Percentiles rank a stretch among this genome's conserved stretches.
Evolutionary conservation across 2,888 invertebrate genomes (phyloP).

Genomic region (Cerceris rybyensis): DNA sequence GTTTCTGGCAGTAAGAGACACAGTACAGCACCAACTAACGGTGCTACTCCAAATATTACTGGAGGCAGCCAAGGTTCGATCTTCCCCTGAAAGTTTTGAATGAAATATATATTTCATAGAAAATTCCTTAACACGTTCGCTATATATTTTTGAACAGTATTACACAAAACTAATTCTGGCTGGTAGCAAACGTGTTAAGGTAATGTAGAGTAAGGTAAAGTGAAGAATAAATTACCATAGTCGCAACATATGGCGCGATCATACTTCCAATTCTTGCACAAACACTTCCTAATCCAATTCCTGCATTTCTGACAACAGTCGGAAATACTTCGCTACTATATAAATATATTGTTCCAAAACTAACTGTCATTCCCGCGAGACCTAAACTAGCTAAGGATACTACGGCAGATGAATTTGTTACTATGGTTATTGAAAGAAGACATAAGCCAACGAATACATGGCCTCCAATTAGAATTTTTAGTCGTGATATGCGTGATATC

Average conservation of each 20-base stretch:
- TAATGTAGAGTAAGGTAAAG: neutral
- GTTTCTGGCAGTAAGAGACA: constrained; percentile 83
- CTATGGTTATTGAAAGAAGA: constrained; percentile 69
- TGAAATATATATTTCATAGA: neutral
- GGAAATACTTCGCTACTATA: constrained; percentile 95
- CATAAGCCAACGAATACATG: constrained; percentile 73
- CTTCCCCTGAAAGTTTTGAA: constrained; percentile 68
- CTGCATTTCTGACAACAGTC: constrained; percentile 93
- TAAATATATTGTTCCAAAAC: constrained; percentile 93
- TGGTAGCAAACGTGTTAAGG: too few relatives aligned
- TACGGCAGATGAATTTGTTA: constrained; percentile 78
- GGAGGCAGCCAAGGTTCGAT: constrained; percentile 79
- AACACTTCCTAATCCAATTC: constrained; percentile 92
- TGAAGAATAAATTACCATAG: constrained; percentile 80
- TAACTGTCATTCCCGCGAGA: constrained; percentile 91
- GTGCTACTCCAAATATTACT: constrained; percentile 81
- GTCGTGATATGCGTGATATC: constrained; percentile 77
- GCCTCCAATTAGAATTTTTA: constrained; percentile 76
- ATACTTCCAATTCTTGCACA: constrained; percentile 93
- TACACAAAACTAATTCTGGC: too few relatives aligned
- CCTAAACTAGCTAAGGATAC: constrained; percentile 88
- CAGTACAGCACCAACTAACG: constrained; percentile 81
- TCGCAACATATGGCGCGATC: constrained; percentile 91
- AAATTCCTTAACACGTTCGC: constrained; percentile 1
- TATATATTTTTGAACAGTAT: too few relatives aligned